These are phyloP conservation scores for Xiphophorus maculatus DNA, from an alignment of 2,113 vertebrate genomes.

Conservation along the genomic window DNA sequence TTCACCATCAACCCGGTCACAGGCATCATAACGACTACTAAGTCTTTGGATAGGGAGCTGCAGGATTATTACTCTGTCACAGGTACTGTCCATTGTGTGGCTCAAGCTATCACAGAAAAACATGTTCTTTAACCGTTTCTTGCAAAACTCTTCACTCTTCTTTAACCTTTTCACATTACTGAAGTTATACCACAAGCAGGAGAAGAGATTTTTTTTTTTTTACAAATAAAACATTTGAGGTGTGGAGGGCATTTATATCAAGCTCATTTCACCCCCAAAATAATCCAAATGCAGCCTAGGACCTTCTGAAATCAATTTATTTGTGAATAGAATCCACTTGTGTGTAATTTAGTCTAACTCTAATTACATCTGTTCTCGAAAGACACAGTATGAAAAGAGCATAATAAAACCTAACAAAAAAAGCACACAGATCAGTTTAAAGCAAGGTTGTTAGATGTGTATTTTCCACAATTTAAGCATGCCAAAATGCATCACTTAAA, in stretches of 20 bases:
- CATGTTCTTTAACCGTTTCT: not conserved
- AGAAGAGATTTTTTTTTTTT: too few species aligned
- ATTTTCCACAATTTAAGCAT: too few species aligned
- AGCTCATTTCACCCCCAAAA: not conserved
- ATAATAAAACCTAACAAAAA: not conserved
- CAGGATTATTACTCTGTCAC: constrained; percentile 86
- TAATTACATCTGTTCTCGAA: too few species aligned
- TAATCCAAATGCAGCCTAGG: too few species aligned
- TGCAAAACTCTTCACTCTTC: not conserved
- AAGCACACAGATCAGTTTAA: not conserved
- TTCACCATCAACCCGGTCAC: constrained; percentile 88
- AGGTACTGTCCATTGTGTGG: constrained; percentile 71
- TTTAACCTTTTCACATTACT: not conserved
- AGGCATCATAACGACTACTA: constrained; percentile 85
- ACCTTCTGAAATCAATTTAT: too few species aligned
- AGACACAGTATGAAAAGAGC: not conserved
- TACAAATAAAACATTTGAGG: not conserved
- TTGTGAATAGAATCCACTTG: too few species aligned
- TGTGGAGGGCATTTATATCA: not conserved
- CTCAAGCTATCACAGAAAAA: not conserved
- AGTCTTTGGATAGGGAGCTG: constrained; percentile 85
- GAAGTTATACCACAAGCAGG: not conserved
- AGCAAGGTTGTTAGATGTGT: too few species aligned
- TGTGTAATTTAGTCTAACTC: too few species aligned
- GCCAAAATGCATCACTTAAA: too few species aligned